phyloP scores from a whole-genome alignment of 2,113 vertebrate species.

The Chaetorhynchus papuensis region DNA sequence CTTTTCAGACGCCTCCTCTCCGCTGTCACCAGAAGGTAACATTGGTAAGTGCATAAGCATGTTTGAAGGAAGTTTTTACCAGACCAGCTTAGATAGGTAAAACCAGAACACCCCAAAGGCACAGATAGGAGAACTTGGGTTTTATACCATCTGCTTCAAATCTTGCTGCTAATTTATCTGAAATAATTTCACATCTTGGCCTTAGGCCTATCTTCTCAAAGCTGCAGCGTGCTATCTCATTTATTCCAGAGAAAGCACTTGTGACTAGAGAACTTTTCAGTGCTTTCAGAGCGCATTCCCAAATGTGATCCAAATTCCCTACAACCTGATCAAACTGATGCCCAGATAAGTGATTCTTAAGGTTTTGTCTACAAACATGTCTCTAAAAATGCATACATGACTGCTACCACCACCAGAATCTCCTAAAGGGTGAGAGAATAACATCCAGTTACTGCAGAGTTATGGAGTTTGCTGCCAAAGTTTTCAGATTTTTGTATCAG shows the following conservation, averaged over 20 bases:
- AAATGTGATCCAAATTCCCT: neutral
- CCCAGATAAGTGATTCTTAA: neutral
- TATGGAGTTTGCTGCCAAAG: neutral
- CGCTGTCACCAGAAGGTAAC: neutral
- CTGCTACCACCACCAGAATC: neutral
- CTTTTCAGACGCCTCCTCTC: neutral
- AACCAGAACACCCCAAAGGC: neutral
- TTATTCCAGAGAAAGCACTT: neutral
- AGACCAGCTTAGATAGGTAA: neutral
- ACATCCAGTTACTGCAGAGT: neutral
- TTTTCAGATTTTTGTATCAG: neutral
- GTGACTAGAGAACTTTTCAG: neutral
- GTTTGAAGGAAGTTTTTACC: neutral
- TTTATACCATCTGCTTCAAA: neutral
- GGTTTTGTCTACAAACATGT: neutral
- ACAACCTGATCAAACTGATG: neutral
- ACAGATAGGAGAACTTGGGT: neutral
- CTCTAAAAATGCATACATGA: neutral
- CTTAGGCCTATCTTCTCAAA: neutral
- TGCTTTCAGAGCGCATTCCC: neutral
- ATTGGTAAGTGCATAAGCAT: neutral
- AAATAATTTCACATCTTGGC: neutral
- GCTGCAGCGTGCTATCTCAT: accelerated
- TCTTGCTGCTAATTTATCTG: neutral
- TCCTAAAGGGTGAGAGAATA: neutral